Evolutionary conservation across 23 tunicate species (phyloP), one percentile per base, ranked within the genome.

Genomic region (Phallusia fumigata): DNA sequence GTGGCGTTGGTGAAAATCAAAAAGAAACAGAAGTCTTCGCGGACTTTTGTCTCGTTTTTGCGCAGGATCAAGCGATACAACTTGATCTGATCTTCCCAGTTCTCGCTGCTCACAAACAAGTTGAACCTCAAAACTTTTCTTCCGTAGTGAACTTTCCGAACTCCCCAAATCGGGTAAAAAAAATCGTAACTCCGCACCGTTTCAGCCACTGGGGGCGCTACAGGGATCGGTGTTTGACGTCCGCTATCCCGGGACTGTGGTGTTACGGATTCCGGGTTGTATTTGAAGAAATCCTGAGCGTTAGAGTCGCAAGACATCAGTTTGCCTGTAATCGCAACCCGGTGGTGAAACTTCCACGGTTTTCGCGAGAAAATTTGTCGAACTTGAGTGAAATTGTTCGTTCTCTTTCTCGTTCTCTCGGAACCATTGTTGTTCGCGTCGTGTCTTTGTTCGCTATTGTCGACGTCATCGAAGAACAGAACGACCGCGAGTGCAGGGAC

Each of bases 301-400:
- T 94, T 94, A 53, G 77, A 36, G 3, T 94, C 88, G 72, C 94
- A 89, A 2, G 81, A 47, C 35, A 77, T 88, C 82, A 89, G 83
- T 34, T 82, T 82, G 34, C 94, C 94, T 28, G 65, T 84, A 22
- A 89, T 78, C 72, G 78, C 83, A 0, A 89, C 88, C 78, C 80
- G 86, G 88, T 94, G 98, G 74, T 94, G 98, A 79, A 88, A 94
- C 51, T 58, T 58, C 98, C 98, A 94, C 28, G 90, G 94, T 75
- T 53, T 35, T 30, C 58, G 75, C 0, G 28, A 31, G 28, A 89
- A 84, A 22, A 76, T 32, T 40, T 84, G 49, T 21, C 79, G 47
- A 12, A 77, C 76, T 32, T 84, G 47, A 31, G 44, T 34, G 47
- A 81, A 45, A 18, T 49, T 51, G 83, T 80, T 80, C 44, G 33